Percentiles rank a stretch among this genome's conserved stretches.
Evolutionary conservation across 1,140 invertebrate genomes (phyloP).

Genomic region (Nylanderia fulva): DNA sequence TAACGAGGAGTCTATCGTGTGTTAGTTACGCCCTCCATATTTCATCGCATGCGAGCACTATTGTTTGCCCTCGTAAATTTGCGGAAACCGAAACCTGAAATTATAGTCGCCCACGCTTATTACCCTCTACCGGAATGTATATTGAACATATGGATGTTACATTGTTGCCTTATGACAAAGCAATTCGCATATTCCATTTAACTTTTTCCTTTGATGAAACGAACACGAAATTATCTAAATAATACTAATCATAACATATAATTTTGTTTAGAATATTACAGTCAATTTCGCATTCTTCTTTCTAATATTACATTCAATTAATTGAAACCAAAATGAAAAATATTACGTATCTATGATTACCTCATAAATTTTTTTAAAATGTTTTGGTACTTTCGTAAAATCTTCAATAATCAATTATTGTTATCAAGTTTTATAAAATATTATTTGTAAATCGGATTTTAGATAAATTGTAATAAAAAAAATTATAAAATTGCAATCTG

Average conservation of each 20-base stretch:
- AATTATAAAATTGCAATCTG: not conserved
- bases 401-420: not conserved
- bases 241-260: not conserved
- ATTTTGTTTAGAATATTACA: constrained; percentile 1
- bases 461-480: not conserved
- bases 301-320: not conserved
- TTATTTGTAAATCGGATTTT: not conserved
- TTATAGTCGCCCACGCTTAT: constrained; percentile 78
- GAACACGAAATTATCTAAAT: not conserved
- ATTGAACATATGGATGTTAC: constrained; percentile 3
- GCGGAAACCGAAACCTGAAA: constrained; percentile 79
- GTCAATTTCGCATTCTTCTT: not conserved
- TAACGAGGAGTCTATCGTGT: constrained; percentile 65
- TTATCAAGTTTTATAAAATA: not conserved
- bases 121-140: constrained; percentile 66
- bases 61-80: constrained; percentile 78
- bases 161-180: constrained; percentile 1
- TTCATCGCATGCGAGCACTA: constrained; percentile 66
- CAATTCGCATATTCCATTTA: constrained; percentile 5
- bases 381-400: not conserved
- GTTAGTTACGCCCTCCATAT: constrained; percentile 71
- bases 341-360: not conserved
- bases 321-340: not conserved
- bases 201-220: not conserved
- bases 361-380: not conserved